Evolutionary conservation across 1,140 invertebrate genomes (phyloP).

Genomic region (Lepeophtheirus salmonis): DNA sequence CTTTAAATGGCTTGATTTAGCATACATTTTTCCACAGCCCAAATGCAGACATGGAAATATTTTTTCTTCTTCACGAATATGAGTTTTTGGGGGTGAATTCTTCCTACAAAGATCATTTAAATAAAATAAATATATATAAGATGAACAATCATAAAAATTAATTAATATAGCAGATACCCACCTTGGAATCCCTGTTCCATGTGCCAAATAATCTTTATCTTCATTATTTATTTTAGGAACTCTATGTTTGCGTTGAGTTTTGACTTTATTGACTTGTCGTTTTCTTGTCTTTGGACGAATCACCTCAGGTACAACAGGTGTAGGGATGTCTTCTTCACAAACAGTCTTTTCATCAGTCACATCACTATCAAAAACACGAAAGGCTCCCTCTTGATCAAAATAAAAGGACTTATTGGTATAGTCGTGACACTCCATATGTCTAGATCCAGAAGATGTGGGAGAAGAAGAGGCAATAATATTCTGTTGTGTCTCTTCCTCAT

Average conservation of each 20-base stretch:
- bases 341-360: neutral
- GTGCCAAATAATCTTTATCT: conserved; percentile 17
- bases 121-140: too few species aligned
- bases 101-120: conserved; percentile 3
- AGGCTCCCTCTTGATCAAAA: neutral
- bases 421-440: conserved; percentile 22
- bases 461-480: too few species aligned
- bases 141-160: neutral
- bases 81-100: conserved; percentile 20
- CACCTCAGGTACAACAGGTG: neutral
- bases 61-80: conserved; percentile 28
- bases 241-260: neutral
- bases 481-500: too few species aligned
- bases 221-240: conserved; percentile 1
- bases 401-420: conserved; percentile 22
- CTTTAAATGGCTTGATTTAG: conserved; percentile 77
- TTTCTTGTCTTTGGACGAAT: neutral
- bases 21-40: conserved; percentile 48
- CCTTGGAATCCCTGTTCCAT: conserved; percentile 18
- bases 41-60: conserved; percentile 43
- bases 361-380: neutral
- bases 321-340: neutral
- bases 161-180: neutral
- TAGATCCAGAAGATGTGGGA: too few species aligned
- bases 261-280: neutral